Base-by-base conservation (phyloP, 1,140 invertebrate genomes). In the Macrosteles quadrilineatus region DNA sequence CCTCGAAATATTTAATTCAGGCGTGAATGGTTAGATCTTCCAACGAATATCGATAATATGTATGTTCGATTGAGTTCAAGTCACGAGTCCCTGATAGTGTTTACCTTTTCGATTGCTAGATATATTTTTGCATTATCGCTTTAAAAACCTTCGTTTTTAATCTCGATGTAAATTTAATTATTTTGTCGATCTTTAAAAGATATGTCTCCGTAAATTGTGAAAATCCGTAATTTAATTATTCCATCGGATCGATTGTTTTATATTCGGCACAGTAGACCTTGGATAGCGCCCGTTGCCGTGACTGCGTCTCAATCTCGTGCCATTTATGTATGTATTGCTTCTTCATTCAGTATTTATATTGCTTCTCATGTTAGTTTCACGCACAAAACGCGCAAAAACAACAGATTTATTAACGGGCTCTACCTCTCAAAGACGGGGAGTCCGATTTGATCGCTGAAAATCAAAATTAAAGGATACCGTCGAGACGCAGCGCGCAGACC, bases 61-160 rank as follows among this genome's bases (percentile, higher is more conserved):
- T 64, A 64, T 32, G 59, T 64, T 64, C 32, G 59, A 64, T 27
- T 3, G 17, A 62, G 23, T 27, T 25, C 29, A 23, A 17, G 6
- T 17, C 23, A n/a, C 3, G 23, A 4, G 11, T 57, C 25, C 11
- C 23, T 25, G 21, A 11, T 57, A 57, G 59, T 64, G 59, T 31
- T 64, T 32, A 64, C 59, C 59, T 30, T 64, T 57, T 57, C 21
- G 29, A 64, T 64, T 64, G 59, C 59, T 64, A 64, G 29, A 45
- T 66, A 66, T 66, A 66, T 66, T 66, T 66, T 66, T 45, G 59
- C 32, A 66, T 66, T 9, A 50, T 66, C 32, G 64, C 66, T 68
- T 53, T 68, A 53, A n/a, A 43, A n/a, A 53, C 32, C 45, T 68
- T 25, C 47, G 14, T 68, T 68, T 68, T 55, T n/a, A 57, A 68